These are phyloP conservation scores for Platycheirus albimanus DNA, from an alignment of 2,888 invertebrate genomes.

Conservation along the genomic window DNA sequence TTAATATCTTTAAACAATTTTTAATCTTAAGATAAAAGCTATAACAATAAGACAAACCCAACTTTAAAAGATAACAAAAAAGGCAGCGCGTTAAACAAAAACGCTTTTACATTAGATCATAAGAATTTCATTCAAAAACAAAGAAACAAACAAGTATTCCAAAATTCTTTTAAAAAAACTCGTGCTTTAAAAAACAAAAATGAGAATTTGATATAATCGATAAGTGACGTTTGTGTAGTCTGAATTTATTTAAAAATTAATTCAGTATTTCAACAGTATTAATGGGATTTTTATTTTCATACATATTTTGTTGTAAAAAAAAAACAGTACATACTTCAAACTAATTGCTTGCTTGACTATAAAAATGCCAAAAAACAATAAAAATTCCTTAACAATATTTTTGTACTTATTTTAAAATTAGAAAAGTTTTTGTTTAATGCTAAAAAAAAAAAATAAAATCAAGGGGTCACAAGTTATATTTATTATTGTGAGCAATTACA, in stretches of 20 bases:
- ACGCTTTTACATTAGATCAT: slow-evolving; percentile 55
- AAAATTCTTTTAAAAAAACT: slow-evolving; percentile 11
- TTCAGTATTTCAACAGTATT: slow-evolving; percentile 71
- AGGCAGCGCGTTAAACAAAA: slow-evolving; percentile 34
- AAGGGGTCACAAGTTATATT: slow-evolving; percentile 19
- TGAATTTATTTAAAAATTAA: slow-evolving; percentile 39
- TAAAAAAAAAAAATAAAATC: slow-evolving; percentile 4
- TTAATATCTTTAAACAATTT: slow-evolving; percentile 8
- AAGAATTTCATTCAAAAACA: slow-evolving; percentile 23
- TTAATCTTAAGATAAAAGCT: slow-evolving; percentile 57
- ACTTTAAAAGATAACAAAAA: slow-evolving; percentile 33
- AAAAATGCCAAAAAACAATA: slow-evolving; percentile 1
- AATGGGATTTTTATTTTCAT: slow-evolving; percentile 37
- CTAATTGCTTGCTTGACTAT: slow-evolving; percentile 9
- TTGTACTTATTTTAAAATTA: slow-evolving; percentile 24
- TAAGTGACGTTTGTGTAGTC: slow-evolving; percentile 34
- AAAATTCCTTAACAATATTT: not conserved
- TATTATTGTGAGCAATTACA: slow-evolving; percentile 24
- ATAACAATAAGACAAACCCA: slow-evolving; percentile 42
- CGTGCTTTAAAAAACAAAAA: slow-evolving; percentile 16
- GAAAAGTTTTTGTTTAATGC: not conserved
- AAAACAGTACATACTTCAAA: slow-evolving; percentile 14
- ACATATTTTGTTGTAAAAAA: slow-evolving; percentile 20
- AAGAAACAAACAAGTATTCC: slow-evolving; percentile 12
- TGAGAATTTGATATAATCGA: slow-evolving; percentile 28